Base-by-base conservation (phyloP, 2,113 vertebrate genomes). In the Tautogolabrus adspersus region DNA sequence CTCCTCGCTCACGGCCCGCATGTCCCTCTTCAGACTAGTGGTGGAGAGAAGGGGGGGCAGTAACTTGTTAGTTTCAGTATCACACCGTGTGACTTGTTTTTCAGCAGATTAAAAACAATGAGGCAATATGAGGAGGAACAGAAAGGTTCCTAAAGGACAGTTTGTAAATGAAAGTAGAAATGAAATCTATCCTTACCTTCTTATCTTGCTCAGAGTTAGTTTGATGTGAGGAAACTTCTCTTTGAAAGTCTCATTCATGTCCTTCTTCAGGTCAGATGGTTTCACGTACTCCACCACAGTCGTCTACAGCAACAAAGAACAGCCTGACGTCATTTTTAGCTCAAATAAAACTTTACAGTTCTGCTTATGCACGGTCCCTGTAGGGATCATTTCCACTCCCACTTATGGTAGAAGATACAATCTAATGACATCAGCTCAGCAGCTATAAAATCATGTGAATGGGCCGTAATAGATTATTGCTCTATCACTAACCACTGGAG, bases 221-320 rank as follows among this genome's bases (percentile, higher is more conserved):
- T 95, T 97, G 88, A 99, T 96, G 86, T 99, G 95, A 44, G 98
- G 98, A 91, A 99, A 98, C 93, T 97, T 98, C 87, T 99, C 98
- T 77, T 89, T 96, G 76, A 99, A 99, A 0, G 95, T 98, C 92
- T 98, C 97, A 0, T 99, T 99, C 98, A 99, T 99, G 92, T 98
- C 96, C 82, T 98, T 99, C 90, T 99, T 99, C 93, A 99, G 94
- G 90, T 99, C 98, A 0, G 96, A 96, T 0, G 98, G 98, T 83
- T 99, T 99, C 86, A 99, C 98, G 0, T 99, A 99, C 87, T 98
- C 98, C 7, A 99, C 97, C 11, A 99, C 94, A 0, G 98, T 99
- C 19, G 98, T 98, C 98, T 99, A 92, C n/a, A 77, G 68, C 55
- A 68, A 58, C 0, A 40, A 75, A 75, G 46, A 72, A 66, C 8